phyloP scores from a whole-genome alignment of 2,113 vertebrate species.

The Oriolus oriolus region DNA sequence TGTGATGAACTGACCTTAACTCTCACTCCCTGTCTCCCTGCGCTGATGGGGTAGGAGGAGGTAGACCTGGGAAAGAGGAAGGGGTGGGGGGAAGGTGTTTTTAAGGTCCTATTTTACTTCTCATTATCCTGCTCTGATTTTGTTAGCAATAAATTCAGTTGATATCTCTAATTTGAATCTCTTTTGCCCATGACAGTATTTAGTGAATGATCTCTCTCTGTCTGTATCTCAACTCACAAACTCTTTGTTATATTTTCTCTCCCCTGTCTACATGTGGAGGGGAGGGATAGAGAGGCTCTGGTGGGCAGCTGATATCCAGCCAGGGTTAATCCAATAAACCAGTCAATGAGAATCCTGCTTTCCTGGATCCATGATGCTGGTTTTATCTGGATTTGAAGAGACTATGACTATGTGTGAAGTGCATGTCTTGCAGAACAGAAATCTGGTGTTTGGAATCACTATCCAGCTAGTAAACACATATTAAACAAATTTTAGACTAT shows the following conservation, averaged over 20 bases:
- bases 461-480: not conserved
- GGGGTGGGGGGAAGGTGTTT: not conserved
- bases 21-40: not conserved
- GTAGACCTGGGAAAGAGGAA: not conserved
- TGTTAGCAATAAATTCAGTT: not conserved
- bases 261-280: fast-evolving
- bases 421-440: not conserved
- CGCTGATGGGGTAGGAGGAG: not conserved
- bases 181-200: not conserved
- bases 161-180: not conserved
- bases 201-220: not conserved
- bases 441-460: not conserved
- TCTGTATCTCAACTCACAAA: not conserved
- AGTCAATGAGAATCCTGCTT: not conserved
- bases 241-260: not conserved
- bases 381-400: not conserved
- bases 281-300: not conserved
- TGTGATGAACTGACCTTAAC: not conserved
- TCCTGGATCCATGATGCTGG: not conserved
- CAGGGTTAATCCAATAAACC: not conserved
- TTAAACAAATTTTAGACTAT: not conserved
- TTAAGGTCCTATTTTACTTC: not conserved
- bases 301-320: not conserved
- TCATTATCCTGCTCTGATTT: not conserved
- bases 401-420: not conserved